Base-by-base conservation (phyloP, 2,797 vertebrate species). In the Argyrosomus regius region DNA sequence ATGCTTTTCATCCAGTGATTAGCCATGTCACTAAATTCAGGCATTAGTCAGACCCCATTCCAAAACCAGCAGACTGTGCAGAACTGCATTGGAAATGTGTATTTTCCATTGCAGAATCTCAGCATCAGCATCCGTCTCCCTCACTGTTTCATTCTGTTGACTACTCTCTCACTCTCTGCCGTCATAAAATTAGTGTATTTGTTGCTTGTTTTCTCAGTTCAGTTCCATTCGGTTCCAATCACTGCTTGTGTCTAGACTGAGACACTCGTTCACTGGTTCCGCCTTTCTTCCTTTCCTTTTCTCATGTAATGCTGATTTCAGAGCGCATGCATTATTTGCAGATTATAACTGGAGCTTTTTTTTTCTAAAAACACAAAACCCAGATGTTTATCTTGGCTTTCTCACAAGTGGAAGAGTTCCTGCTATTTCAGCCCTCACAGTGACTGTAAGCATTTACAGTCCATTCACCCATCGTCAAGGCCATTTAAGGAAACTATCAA, bases 401-500 rank as follows among this genome's bases (percentile, higher is more conserved):
- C 35, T 65, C 48, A 31, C 31, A 72, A 70, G 31, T 17, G 39
- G 17, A 56, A 65, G 35, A 68, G 12, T 20, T 49, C 69, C 22
- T 58, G 57, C 74, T 79, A 61, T 81, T 85, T 81, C 50, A 71
- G 41, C 18, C 74, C 46, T 81, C 14, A 35, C 63, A 18, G 45
- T 74, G 46, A 86, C 77, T 62, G 31, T 49, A 77, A 24, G 58
- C 71, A 39, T 65, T 84, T 74, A 66, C 18, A 71, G 66, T 72
- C 43, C 52, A 66, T 80, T 41, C 1, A 7, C n/a, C 79, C 41
- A 16, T 80, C 35, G 13, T 78, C 70, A 0, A 13, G 45, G 56
- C 76, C 59, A 68, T 87, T 88, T 86, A 71, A 43, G 46, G 77
- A 83, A 93, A 88, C 80, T 64, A 84, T 83, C 85, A 89, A 90